A percentile compares a stretch with the other conserved stretches of the same genome.
Evolutionary conservation across 2,797 vertebrate genomes (phyloP).

Genomic region (Chelmon rostratus): DNA sequence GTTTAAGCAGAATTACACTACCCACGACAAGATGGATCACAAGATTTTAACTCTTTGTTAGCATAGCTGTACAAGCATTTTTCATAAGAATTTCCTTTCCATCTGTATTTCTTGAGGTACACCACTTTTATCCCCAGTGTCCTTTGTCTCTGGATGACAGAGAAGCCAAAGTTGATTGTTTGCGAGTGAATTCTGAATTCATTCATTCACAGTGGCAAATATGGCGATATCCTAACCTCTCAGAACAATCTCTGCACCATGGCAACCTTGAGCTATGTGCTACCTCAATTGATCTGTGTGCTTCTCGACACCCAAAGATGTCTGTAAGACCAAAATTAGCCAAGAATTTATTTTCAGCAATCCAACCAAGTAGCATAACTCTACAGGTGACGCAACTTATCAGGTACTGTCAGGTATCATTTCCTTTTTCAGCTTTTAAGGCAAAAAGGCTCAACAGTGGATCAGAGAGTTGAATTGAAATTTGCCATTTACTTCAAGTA

Average conservation of each 20-base stretch:
- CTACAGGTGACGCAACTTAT: slow-evolving; percentile 63
- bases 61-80: slow-evolving; percentile 77
- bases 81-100: slow-evolving; percentile 48
- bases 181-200: slow-evolving; percentile 78
- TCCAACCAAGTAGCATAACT: slow-evolving; percentile 73
- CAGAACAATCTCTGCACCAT: slow-evolving; percentile 81
- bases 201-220: slow-evolving; percentile 85
- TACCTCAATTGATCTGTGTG: slow-evolving; percentile 77
- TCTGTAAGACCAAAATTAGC: slow-evolving; percentile 64
- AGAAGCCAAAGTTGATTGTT: slow-evolving; percentile 80
- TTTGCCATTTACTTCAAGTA: slow-evolving; percentile 86
- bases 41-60: slow-evolving; percentile 75
- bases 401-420: slow-evolving; percentile 77
- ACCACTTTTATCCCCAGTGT: slow-evolving; percentile 68
- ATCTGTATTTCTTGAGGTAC: slow-evolving; percentile 69
- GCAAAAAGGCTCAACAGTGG: slow-evolving; percentile 86
- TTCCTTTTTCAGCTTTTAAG: slow-evolving; percentile 80
- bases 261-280: slow-evolving; percentile 82
- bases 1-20: slow-evolving; percentile 80
- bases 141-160: slow-evolving; percentile 69
- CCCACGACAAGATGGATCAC: slow-evolving; percentile 72
- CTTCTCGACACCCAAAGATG: slow-evolving; percentile 73
- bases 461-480: slow-evolving; percentile 82
- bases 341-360: slow-evolving; percentile 47
- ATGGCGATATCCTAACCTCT: slow-evolving; percentile 81